A percentile compares a stretch with the other conserved stretches of the same genome.
Evolutionary conservation across 37 sponge, comb jelly and placozoan genomes (phyloP).

Genomic region (Halisarca cf. caerulea): DNA sequence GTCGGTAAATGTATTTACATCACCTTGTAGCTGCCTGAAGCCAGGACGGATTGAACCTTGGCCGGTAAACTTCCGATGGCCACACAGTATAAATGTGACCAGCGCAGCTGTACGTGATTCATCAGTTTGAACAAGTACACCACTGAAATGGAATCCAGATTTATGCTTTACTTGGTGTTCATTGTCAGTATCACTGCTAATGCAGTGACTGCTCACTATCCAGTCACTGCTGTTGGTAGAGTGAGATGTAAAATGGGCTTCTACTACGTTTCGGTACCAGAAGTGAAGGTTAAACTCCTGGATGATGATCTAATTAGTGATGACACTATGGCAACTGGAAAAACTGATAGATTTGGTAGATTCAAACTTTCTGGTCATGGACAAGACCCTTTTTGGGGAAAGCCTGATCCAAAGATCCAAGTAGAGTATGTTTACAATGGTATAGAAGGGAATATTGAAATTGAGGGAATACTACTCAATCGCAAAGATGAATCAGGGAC

Average conservation of each 20-base stretch:
- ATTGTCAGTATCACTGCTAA: too few species aligned
- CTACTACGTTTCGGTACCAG: not conserved
- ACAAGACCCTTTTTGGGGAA: constrained; percentile 1
- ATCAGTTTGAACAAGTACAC: too few species aligned
- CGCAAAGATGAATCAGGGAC: not conserved
- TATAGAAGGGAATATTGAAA: not conserved
- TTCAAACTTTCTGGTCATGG: not conserved
- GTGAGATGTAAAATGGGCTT: not conserved
- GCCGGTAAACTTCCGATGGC: too few species aligned
- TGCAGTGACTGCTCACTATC: too few species aligned
- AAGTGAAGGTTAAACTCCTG: not conserved
- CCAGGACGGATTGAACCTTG: too few species aligned
- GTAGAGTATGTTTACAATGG: not conserved
- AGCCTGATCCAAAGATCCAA: constrained; percentile 10
- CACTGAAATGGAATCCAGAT: too few species aligned
- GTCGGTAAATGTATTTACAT: too few species aligned
- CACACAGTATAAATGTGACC: too few species aligned
- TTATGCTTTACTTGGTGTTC: too few species aligned
- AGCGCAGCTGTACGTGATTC: too few species aligned
- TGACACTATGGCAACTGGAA: not conserved
- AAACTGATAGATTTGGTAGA: not conserved
- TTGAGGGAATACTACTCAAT: too few species aligned
- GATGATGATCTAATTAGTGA: not conserved
- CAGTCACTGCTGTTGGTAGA: not conserved
- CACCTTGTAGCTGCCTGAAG: too few species aligned